Percentiles rank a stretch among this genome's conserved stretches.
These are phyloP conservation scores for Stratiomys singularior DNA, from an alignment of 2,888 invertebrate species.

Conservation along the genomic window DNA sequence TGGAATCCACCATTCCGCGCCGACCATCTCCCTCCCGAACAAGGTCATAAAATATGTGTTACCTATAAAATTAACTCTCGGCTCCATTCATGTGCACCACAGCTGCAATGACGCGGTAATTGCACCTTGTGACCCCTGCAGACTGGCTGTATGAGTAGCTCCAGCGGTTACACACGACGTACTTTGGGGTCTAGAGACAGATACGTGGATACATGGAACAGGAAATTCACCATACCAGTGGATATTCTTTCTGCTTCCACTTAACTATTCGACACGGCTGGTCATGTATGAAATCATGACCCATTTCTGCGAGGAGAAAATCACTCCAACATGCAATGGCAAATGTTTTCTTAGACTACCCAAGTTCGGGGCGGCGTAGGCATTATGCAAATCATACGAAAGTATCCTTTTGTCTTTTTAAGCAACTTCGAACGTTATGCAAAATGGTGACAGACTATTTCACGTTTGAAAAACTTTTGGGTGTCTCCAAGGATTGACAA, in stretches of 20 bases:
- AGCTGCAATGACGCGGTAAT: slow-evolving; percentile 22
- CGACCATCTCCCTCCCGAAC: background rate
- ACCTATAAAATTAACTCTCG: slow-evolving; percentile 35
- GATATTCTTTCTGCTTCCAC: background rate
- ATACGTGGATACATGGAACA: background rate
- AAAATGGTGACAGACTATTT: too few species aligned
- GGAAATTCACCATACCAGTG: too few species aligned
- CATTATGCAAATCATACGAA: too few species aligned
- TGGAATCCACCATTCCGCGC: background rate
- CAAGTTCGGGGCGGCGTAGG: too few species aligned
- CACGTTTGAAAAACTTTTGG: too few species aligned
- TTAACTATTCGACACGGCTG: background rate
- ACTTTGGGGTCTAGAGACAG: background rate
- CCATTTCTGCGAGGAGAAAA: slow-evolving; percentile 27
- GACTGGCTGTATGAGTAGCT: background rate
- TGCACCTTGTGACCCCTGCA: slow-evolving; percentile 13
- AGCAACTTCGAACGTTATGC: too few species aligned
- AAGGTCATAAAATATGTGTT: slow-evolving; percentile 11
- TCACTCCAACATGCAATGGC: too few species aligned
- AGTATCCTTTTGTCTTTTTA: too few species aligned
- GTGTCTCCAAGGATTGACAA: too few species aligned
- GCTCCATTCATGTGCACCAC: slow-evolving; percentile 26
- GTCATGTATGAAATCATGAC: slow-evolving; percentile 33
- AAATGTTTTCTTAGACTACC: too few species aligned
- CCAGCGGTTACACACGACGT: background rate